phyloP scores from a whole-genome alignment of 2,888 invertebrate species.

The Tolmerus cingulatus region DNA sequence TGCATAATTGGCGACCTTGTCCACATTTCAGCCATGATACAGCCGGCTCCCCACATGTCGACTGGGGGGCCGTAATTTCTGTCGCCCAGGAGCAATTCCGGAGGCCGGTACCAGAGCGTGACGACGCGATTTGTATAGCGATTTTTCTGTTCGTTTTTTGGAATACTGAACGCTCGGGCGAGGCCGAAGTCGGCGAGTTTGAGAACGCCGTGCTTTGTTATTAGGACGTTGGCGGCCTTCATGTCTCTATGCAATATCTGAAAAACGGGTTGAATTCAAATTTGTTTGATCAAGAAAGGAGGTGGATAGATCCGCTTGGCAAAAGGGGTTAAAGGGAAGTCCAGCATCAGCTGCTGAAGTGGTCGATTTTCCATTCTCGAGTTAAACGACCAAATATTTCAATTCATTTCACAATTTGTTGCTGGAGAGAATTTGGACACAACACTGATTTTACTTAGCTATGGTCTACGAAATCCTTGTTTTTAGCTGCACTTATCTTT shows the following conservation, averaged over 20 bases:
- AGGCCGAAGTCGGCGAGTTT: conserved; percentile 98
- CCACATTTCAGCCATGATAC: conserved; percentile 99
- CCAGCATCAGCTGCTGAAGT: too few relatives aligned
- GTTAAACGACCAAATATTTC: too few relatives aligned
- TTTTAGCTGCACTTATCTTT: too few relatives aligned
- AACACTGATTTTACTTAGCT: neutral
- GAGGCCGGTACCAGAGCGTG: conserved; percentile 90
- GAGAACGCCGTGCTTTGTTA: conserved; percentile 92
- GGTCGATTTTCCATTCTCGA: too few relatives aligned
- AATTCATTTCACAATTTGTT: too few relatives aligned
- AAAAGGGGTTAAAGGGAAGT: too few relatives aligned
- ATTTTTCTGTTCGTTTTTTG: conserved; percentile 84
- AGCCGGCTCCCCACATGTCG: conserved; percentile 97
- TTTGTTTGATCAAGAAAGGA: neutral
- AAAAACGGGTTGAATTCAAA: neutral
- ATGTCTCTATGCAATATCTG: conserved; percentile 92
- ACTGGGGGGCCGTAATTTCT: conserved; percentile 96
- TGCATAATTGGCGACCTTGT: conserved; percentile 93
- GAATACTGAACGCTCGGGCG: conserved; percentile 90
- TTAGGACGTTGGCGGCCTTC: conserved; percentile 98
- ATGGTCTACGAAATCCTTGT: neutral
- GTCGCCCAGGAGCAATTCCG: conserved; percentile 76
- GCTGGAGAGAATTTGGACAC: too few relatives aligned
- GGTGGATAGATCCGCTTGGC: neutral
- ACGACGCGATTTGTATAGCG: conserved; percentile 98